Conservation (phyloP, 2,113 vertebrate species). For the Merops nubicus region DNA sequence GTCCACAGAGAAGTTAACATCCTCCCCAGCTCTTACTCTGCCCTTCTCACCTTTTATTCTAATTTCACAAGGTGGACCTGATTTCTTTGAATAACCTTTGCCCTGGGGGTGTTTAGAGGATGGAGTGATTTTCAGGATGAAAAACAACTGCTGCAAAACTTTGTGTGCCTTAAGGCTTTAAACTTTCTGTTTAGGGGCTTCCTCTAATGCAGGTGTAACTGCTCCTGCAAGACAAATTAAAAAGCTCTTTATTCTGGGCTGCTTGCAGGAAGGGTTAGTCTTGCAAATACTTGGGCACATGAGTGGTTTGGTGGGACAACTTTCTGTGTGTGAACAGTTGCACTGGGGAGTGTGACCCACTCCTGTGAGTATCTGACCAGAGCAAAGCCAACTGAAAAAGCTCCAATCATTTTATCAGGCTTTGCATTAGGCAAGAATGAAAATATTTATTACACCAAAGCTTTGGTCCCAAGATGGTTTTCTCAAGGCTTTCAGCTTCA, state of each 20-base stretch:
- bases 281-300: neutral
- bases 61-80: neutral
- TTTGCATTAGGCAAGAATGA: neutral
- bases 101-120: neutral
- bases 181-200: neutral
- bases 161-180: neutral
- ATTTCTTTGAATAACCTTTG: neutral
- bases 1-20: neutral
- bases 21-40: neutral
- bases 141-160: neutral
- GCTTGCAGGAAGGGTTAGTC: neutral
- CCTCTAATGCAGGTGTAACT: neutral
- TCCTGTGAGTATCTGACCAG: neutral
- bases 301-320: neutral
- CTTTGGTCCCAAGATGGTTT: neutral
- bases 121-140: neutral
- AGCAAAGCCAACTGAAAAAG: neutral
- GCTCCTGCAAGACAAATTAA: neutral
- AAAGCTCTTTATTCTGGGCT: neutral
- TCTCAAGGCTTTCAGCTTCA: neutral
- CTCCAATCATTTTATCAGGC: neutral
- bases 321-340: neutral
- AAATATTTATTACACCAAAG: neutral
- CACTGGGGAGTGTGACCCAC: neutral
- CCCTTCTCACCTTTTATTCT: neutral